A percentile compares a stretch with the other conserved stretches of the same genome.
These are phyloP conservation scores for Papio anubis DNA, from an alignment of 2,113 vertebrate genomes.

Conservation along the genomic window DNA sequence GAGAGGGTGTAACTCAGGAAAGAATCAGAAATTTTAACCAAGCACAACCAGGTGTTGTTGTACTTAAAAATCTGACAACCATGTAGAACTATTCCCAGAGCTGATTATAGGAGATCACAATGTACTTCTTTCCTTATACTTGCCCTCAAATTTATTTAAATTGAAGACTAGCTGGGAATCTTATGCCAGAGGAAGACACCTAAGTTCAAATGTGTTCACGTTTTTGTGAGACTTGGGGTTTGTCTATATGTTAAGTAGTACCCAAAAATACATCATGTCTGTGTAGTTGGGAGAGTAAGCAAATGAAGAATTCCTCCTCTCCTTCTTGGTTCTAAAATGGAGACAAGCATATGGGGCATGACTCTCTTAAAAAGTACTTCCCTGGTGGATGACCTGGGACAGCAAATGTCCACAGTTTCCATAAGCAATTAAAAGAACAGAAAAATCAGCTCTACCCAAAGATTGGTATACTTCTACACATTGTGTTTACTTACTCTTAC, in stretches of 20 bases:
- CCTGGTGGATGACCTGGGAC: neutral
- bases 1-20: neutral
- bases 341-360: neutral
- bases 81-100: neutral
- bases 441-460: neutral
- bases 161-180: neutral
- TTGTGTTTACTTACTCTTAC: neutral
- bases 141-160: neutral
- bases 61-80: neutral
- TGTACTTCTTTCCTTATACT: neutral
- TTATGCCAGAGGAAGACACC: neutral
- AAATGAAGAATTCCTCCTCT: neutral
- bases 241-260: neutral
- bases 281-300: neutral
- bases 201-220: neutral
- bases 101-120: neutral
- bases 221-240: neutral
- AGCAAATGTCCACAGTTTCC: neutral
- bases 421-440: neutral
- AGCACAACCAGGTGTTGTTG: neutral
- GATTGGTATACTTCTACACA: neutral
- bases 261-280: neutral
- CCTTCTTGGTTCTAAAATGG: neutral
- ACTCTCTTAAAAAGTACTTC: neutral
- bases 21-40: neutral